A percentile compares a stretch with the other conserved stretches of the same genome.
These are phyloP conservation scores for Sternotherus odoratus DNA, from an alignment of 2,797 vertebrate species.

Conservation along the genomic window DNA sequence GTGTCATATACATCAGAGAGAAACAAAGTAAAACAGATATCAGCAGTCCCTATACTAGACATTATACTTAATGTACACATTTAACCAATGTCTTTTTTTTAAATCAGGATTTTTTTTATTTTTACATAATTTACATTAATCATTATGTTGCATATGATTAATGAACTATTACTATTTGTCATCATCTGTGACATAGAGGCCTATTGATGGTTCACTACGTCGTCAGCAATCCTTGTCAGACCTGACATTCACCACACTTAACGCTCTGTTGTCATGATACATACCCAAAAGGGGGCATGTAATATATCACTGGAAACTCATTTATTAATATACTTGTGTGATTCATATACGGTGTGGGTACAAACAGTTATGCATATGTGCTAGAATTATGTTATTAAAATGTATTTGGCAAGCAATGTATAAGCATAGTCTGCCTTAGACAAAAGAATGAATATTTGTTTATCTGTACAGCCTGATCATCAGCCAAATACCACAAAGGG, in stretches of 20 bases:
- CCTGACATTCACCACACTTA: background rate
- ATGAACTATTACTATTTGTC: background rate
- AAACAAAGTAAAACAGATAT: background rate
- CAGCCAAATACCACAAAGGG: background rate
- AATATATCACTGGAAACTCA: background rate
- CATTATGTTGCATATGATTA: background rate
- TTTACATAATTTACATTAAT: background rate
- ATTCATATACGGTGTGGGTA: background rate
- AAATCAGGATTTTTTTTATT: background rate
- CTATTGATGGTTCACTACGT: background rate
- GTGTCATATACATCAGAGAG: background rate
- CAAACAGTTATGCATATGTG: background rate
- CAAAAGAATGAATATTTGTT: background rate
- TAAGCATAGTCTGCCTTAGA: background rate
- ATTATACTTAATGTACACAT: too few species aligned
- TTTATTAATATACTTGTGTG: background rate
- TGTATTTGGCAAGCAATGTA: background rate
- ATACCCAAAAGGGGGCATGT: too few species aligned
- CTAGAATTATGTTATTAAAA: background rate
- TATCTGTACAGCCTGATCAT: background rate
- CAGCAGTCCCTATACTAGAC: background rate
- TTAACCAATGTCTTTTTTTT: too few species aligned
- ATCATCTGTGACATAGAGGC: background rate
- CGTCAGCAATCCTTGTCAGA: too few species aligned
- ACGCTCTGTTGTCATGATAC: too few species aligned